A percentile compares a stretch with the other conserved stretches of the same genome.
Evolutionary conservation across 2,797 vertebrate genomes (phyloP).

Genomic region (Pangasius mekongensis): DNA sequence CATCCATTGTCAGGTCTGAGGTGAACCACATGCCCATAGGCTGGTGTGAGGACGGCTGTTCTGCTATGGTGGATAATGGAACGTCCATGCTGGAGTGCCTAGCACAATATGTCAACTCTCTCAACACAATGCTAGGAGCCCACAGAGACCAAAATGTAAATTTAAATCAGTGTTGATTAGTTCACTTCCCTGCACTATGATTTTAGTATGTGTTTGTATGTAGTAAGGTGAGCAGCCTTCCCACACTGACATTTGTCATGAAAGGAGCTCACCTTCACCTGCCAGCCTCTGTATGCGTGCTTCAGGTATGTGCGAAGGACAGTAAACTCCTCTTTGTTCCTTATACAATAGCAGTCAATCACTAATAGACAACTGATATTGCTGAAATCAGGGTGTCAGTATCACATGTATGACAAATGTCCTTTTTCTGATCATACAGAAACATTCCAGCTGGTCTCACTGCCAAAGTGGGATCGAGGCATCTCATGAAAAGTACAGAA

Average conservation of each 20-base stretch:
- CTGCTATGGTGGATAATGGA: background rate
- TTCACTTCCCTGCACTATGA: background rate
- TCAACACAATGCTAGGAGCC: background rate
- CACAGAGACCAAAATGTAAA: no score
- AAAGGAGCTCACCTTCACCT: constrained; percentile 56
- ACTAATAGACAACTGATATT: background rate
- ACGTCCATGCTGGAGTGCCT: background rate
- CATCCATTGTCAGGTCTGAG: background rate
- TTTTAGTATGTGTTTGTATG: constrained; percentile 54
- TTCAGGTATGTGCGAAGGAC: constrained; percentile 12
- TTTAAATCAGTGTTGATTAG: no score
- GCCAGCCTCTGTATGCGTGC: constrained; percentile 28
- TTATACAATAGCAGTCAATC: background rate
- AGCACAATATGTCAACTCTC: background rate
- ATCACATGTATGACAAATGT: background rate
- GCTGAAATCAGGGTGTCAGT: background rate
- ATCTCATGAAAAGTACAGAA: background rate
- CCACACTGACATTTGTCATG: constrained; percentile 55
- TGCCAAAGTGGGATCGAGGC: constrained; percentile 26
- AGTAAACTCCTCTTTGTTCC: background rate
- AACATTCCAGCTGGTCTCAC: background rate
- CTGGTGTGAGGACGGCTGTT: background rate
- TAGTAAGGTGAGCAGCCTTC: constrained; percentile 36
- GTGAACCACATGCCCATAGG: background rate
- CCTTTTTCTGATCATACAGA: background rate